Base-by-base conservation (phyloP, 1,140 invertebrate genomes). In the Micrasema longulum region DNA sequence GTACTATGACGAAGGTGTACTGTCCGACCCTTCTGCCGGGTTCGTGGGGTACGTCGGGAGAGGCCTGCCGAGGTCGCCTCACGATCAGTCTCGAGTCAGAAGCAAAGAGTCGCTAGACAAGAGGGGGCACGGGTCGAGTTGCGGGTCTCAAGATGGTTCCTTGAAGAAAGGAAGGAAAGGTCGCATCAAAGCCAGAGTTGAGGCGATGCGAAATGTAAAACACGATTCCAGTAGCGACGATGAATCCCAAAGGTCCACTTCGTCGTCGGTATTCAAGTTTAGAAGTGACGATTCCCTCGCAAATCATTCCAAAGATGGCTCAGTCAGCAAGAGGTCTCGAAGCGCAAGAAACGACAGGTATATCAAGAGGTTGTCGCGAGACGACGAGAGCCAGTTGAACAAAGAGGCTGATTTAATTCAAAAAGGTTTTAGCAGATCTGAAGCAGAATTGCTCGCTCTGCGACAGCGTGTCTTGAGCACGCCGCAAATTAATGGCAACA, bases 261-360 rank as follows among this genome's bases (percentile, higher is more conserved):
- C 90, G 10, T 88, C 89, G 10, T 88, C 88, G 4, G 88, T 88
- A 74, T 81, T 87, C 31, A 85, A 86, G 76, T 89, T 91, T 76
- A 83, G 88, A 76, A 91, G 89, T 78, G 90, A 91, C 64, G 90
- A 91, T 75, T 90, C 87, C 65, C 83, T 89, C 50, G 88, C 87
- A 77, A 83, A 83, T 36, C 66, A 75, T 75, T 84, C 82, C 62
- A 84, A 86, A 74, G 88, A 87, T 45, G 87, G 86, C 23, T 88
- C 86, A 3, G 79, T 85, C 38, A 81, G 83, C 48, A 83, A 83
- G 72, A 81, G 79, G 55, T 81, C 81, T 11, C 85, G 92, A 62
- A 88, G 88, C 16, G 91, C 92, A 0, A 85, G 93, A 74, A 94
- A 92, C 52, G 93, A 94, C 79, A 85, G 93, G 31, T 93, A 93